Evolutionary conservation across 2,888 invertebrate species (phyloP).

Genomic region (Eueremaeus valkanovi): DNA sequence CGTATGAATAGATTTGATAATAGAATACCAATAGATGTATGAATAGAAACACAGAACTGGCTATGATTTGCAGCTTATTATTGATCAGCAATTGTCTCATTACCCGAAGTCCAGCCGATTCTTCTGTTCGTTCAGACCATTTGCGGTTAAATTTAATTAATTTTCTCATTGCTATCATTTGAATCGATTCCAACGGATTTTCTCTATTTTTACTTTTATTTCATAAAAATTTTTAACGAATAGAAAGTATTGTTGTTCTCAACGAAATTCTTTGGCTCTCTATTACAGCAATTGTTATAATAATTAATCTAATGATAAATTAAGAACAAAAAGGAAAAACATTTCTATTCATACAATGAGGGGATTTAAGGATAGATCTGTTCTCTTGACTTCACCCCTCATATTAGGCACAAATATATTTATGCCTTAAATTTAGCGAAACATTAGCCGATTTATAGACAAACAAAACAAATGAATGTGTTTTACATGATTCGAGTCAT

Average conservation of each 20-base stretch:
- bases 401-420: not conserved
- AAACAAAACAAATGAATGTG: not conserved
- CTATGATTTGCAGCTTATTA: not conserved
- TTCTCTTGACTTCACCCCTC: too few species aligned
- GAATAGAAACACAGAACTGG: not conserved
- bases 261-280: too few species aligned
- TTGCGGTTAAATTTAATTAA: too few species aligned
- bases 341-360: not conserved
- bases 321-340: not conserved
- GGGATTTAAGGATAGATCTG: not conserved
- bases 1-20: not conserved
- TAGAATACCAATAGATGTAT: not conserved
- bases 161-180: too few species aligned
- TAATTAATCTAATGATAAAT: not conserved
- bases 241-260: not conserved
- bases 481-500: conserved; percentile 7
- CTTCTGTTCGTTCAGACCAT: too few species aligned
- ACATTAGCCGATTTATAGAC: not conserved
- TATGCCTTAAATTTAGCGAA: not conserved
- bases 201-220: too few species aligned
- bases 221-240: not conserved
- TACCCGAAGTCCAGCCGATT: too few species aligned
- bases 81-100: too few species aligned
- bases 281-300: too few species aligned
- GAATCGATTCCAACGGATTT: too few species aligned